These are phyloP conservation scores for Xestobium rufovillosum DNA, from an alignment of 2,888 invertebrate genomes.

Conservation along the genomic window DNA sequence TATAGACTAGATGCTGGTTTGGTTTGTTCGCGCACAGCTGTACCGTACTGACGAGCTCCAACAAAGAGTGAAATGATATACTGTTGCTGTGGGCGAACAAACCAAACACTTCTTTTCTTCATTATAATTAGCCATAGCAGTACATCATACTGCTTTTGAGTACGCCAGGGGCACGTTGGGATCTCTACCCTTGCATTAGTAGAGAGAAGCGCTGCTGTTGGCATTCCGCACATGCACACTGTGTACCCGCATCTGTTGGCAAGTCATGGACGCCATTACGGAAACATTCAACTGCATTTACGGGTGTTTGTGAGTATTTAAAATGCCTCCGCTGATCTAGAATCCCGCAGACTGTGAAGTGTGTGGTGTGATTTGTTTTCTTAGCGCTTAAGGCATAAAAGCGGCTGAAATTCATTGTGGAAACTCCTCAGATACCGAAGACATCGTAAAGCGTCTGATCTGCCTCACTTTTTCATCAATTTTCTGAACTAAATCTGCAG, in stretches of 20 bases:
- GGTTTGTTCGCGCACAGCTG: no score
- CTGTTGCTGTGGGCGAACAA: no score
- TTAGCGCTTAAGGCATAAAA: constrained; percentile 18
- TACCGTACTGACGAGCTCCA: no score
- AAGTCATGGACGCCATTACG: constrained; percentile 6
- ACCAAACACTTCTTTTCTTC: no score
- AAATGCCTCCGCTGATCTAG: constrained; percentile 1
- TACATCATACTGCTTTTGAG: no score
- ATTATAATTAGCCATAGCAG: no score
- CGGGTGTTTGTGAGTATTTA: constrained; percentile 6
- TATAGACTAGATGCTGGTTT: no score
- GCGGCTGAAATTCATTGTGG: constrained; percentile 22
- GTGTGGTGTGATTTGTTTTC: constrained; percentile 18
- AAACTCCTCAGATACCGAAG: constrained; percentile 21
- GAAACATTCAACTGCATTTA: constrained; percentile 1
- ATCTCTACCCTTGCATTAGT: no score
- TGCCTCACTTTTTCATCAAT: not conserved
- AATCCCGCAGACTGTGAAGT: constrained; percentile 12
- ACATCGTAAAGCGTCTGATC: no score
- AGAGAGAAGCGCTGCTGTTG: constrained; percentile 6
- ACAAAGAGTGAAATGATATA: no score
- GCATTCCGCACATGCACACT: constrained; percentile 13
- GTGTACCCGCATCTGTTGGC: constrained; percentile 10
- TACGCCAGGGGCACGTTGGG: no score
- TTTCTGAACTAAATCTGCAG: constrained; percentile 10